Base-by-base conservation (phyloP, 1,140 invertebrate genomes). In the Nebria ingens region DNA sequence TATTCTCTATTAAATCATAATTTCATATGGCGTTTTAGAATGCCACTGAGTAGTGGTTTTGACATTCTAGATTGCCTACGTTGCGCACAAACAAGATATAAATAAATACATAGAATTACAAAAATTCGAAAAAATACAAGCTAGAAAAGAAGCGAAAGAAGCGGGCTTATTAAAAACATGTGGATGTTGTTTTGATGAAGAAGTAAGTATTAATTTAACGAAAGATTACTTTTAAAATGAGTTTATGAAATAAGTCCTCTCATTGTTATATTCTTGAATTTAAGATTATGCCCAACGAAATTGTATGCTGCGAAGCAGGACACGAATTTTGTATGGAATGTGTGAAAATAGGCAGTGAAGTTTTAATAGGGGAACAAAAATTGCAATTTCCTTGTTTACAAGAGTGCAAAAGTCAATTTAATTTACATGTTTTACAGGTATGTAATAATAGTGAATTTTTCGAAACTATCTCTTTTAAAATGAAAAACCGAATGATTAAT, bases 321-420 rank as follows among this genome's bases (percentile, higher is more conserved):
- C 82, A 83, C 65, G 38, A 76, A 12, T 82, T 83, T 66, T 84
- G 82, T 64, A 73, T 75, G 53, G 65, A 71, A 0, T 84, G 82
- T 62, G 71, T 84, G 12, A 59, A 68, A 29, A 70, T 63, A 56
- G 71, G 72, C 19, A 71, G 72, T 0, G 75, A 81, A 60, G 65
- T 72, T 12, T 71, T 68, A 4, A 72, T 84, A 51, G 76, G 76
- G 12, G 71, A 81, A 20, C 76, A 76, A 3, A 73, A 78, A 38
- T 66, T 73, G 0, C 69, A 73, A 13, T 74, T 81, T 38, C 61
- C 64, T 4, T 84, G 81, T 61, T 69, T 82, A 12, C 51, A 56
- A 9, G 62, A 67, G 0, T 80, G 78, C 54, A 64, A 68, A 11
- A 63, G 63, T 19, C 68, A 73, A 53, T 78, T 80, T 58, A 68